Evolutionary conservation across 2,888 invertebrate species (phyloP).

Genomic region (Acrobeloides nanus): DNA sequence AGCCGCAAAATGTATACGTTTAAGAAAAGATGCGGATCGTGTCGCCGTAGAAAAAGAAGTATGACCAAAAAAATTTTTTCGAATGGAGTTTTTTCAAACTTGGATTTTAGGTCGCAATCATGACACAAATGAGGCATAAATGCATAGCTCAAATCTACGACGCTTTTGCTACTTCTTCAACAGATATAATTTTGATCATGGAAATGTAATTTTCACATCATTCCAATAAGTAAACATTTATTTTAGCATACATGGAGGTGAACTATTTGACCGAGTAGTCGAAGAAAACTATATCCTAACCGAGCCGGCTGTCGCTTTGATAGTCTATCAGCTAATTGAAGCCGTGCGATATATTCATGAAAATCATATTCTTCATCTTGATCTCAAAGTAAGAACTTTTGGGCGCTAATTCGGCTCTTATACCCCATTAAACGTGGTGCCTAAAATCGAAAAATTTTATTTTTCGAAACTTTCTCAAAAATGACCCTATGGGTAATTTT

Average conservation of each 20-base stretch:
- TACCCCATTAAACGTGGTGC: no score
- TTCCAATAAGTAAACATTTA: background rate
- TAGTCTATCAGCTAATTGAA: slow-evolving; percentile 74
- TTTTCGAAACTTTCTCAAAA: no score
- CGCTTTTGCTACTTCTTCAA: slow-evolving; percentile 76
- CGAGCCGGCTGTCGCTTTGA: slow-evolving; percentile 85
- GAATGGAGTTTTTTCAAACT: slow-evolving; percentile 8
- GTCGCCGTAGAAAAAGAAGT: slow-evolving; percentile 46
- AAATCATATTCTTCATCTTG: slow-evolving; percentile 87
- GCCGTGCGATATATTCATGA: slow-evolving; percentile 93
- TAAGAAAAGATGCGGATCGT: slow-evolving; percentile 38
- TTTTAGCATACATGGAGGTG: slow-evolving; percentile 90
- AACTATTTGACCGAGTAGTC: slow-evolving; percentile 94
- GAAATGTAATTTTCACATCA: slow-evolving; percentile 76
- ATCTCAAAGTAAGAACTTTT: slow-evolving; percentile 82
- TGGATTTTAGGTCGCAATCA: slow-evolving; percentile 70
- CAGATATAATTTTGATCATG: slow-evolving; percentile 87
- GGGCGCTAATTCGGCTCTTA: no score
- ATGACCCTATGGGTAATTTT: no score
- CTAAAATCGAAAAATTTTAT: no score
- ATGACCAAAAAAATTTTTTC: background rate
- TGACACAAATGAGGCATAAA: slow-evolving; percentile 87
- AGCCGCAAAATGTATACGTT: slow-evolving; percentile 74
- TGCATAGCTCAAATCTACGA: slow-evolving; percentile 92
- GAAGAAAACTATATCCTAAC: slow-evolving; percentile 95